Evolutionary conservation across 2,888 invertebrate species (phyloP).

Genomic region (Andrena minutula): DNA sequence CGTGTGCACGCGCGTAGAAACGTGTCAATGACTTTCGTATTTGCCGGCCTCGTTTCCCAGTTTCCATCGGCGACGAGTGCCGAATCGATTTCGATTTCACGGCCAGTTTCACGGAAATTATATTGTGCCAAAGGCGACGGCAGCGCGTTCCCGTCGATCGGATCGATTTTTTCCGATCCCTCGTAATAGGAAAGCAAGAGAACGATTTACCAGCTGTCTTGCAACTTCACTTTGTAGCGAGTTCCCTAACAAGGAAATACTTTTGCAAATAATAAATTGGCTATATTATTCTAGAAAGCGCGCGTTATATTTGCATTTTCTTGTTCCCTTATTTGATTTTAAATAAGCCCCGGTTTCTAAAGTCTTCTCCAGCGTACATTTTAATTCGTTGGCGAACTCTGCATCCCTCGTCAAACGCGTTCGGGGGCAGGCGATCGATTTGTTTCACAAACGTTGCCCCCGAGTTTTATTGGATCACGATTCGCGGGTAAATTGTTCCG

Average conservation of each 20-base stretch:
- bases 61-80: constrained; percentile 49
- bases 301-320: neutral
- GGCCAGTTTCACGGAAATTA: constrained; percentile 69
- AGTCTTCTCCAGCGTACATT: neutral
- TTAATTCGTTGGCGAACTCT: constrained; percentile 1
- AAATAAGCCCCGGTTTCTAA: neutral
- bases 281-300: too few relatives aligned
- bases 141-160: constrained; percentile 34
- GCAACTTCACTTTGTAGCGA: neutral
- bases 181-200: neutral
- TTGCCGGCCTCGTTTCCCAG: constrained; percentile 66
- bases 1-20: constrained; percentile 37
- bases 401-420: neutral
- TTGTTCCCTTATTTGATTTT: neutral
- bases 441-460: constrained; percentile 23
- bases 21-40: constrained; percentile 71
- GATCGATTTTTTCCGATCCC: constrained; percentile 7
- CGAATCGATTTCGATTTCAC: constrained; percentile 72
- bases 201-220: neutral
- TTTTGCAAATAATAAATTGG: neutral
- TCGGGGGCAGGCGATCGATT: constrained; percentile 5
- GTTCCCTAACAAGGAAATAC: neutral
- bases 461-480: constrained; percentile 57
- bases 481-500: constrained; percentile 60
- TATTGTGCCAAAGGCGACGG: constrained; percentile 52